Conservation (phyloP, 2,888 invertebrate genomes). For the Yponomeuta malinellus region DNA sequence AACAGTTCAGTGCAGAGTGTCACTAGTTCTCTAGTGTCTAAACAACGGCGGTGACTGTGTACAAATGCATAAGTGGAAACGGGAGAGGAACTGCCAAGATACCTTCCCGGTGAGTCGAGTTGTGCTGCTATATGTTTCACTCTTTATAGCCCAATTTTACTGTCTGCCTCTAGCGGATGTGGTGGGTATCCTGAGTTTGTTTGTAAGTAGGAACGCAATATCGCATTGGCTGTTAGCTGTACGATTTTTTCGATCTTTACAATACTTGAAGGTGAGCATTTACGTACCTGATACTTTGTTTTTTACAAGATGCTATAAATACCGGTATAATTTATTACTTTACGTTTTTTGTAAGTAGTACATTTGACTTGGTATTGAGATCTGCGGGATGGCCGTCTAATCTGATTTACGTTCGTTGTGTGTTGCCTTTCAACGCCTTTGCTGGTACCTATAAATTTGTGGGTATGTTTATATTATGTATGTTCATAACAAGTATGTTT, state of each 20-base stretch:
- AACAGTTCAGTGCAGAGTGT: neutral
- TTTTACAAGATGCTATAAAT: neutral
- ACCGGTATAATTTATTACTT: neutral
- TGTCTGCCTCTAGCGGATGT: neutral
- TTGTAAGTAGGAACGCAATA: neutral
- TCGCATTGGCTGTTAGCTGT: neutral
- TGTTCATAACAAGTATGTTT: too few relatives aligned
- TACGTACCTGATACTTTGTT: neutral
- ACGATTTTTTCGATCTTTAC: neutral
- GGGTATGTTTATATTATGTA: too few relatives aligned
- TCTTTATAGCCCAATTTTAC: constrained; percentile 9
- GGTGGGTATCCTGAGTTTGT: neutral
- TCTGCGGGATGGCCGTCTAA: too few relatives aligned
- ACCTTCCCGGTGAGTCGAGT: constrained; percentile 57
- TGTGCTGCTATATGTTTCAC: neutral
- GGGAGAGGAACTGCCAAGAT: constrained; percentile 63
- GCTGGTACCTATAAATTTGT: too few relatives aligned
- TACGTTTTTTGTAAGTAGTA: neutral
- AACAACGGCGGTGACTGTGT: neutral
- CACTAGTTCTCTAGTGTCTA: neutral
- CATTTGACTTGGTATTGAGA: neutral
- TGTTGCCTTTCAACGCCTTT: too few relatives aligned
- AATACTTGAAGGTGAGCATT: neutral
- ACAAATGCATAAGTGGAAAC: constrained; percentile 52
- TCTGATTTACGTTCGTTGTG: too few relatives aligned